These are phyloP conservation scores for Alcis repandata DNA, from an alignment of 2,888 invertebrate genomes.

Conservation along the genomic window DNA sequence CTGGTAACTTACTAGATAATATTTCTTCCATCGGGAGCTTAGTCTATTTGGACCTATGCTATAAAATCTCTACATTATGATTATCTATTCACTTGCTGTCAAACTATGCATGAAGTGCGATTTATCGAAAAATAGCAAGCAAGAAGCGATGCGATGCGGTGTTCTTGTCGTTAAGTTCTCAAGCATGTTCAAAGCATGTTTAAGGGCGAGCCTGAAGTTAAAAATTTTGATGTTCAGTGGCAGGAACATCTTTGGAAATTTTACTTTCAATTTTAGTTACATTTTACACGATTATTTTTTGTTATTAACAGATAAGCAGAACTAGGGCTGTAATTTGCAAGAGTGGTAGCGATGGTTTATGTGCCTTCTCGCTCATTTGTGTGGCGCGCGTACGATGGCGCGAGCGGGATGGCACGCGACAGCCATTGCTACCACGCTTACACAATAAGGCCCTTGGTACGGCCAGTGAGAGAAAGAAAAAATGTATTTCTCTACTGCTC, in stretches of 20 bases:
- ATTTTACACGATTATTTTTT: conserved; percentile 10
- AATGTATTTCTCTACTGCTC: no score
- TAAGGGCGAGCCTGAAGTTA: conserved; percentile 52
- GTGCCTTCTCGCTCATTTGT: no score
- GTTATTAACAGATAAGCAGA: no score
- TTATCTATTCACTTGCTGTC: conserved; percentile 17
- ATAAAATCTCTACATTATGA: conserved; percentile 6
- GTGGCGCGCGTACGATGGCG: no score
- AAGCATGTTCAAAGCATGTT: conserved; percentile 59
- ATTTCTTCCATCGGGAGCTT: no score
- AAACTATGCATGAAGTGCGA: conserved; percentile 38
- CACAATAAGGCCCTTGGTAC: no score
- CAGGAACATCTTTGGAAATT: conserved; percentile 62
- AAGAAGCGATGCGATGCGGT: conserved; percentile 76
- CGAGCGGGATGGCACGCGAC: no score
- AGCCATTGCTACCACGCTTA: no score
- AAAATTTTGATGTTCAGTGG: conserved; percentile 54
- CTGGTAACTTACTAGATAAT: no score
- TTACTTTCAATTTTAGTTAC: conserved; percentile 1
- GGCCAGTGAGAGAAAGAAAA: no score
- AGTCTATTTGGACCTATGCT: neutral
- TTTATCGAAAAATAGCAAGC: conserved; percentile 58
- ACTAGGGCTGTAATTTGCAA: no score
- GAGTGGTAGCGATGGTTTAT: no score
- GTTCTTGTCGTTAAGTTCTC: conserved; percentile 52